Evolutionary conservation across 2,113 vertebrate genomes (phyloP).

Genomic region (Gila orcuttii): DNA sequence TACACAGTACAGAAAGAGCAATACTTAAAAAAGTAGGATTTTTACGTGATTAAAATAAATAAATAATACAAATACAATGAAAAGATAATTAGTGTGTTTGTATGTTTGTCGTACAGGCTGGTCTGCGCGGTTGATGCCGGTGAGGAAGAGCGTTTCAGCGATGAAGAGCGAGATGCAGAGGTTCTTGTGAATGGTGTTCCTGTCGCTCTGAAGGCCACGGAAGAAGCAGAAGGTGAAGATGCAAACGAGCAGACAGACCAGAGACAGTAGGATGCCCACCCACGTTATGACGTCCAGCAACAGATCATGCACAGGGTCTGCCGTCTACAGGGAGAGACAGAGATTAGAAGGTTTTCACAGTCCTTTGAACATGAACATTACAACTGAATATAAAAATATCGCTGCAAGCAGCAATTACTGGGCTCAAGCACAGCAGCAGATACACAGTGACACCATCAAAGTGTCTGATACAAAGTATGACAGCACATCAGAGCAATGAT

Average conservation of each 20-base stretch:
- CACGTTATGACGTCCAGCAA: constrained; percentile 96
- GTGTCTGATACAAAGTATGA: neutral
- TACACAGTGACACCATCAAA: neutral
- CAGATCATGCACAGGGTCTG: constrained; percentile 89
- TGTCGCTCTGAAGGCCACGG: constrained; percentile 95
- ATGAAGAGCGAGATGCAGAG: constrained; percentile 96
- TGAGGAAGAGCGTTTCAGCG: constrained; percentile 94
- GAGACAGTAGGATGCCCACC: constrained; percentile 98
- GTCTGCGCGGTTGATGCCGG: constrained; percentile 94
- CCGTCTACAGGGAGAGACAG: constrained; percentile 76
- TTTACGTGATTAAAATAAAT: no score
- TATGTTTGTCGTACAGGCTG: constrained; percentile 85
- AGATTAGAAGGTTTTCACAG: neutral
- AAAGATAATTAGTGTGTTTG: neutral
- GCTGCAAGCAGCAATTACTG: constrained; percentile 10
- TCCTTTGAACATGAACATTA: constrained; percentile 5
- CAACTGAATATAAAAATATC: constrained; percentile 24
- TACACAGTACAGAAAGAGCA: neutral
- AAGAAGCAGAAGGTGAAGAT: constrained; percentile 99
- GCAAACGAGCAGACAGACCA: constrained; percentile 97
- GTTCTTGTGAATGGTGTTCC: constrained; percentile 99
- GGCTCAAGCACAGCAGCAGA: no score
- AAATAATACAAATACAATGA: neutral
- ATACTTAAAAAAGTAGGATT: neutral
- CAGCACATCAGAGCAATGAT: neutral